Conservation (phyloP, 2,888 invertebrate genomes). For the Cryptocheilus praepositus region DNA sequence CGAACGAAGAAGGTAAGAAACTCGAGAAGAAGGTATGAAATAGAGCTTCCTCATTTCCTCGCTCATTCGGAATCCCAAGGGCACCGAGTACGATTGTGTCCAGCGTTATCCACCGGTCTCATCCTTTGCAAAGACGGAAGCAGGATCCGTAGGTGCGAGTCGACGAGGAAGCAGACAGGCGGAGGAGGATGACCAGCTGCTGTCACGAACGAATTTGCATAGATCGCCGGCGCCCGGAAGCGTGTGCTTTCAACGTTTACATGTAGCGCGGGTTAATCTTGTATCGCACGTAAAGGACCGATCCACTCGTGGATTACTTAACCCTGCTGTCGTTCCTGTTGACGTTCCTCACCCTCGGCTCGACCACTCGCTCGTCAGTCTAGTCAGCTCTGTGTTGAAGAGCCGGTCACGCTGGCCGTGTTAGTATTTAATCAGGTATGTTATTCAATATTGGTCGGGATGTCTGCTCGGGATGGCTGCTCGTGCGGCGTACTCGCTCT, state of each 20-base stretch:
- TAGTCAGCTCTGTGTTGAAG: background rate
- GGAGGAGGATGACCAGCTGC: background rate
- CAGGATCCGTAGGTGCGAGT: too few relatives aligned
- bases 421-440: conserved; percentile 54
- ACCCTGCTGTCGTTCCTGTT: background rate
- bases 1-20: too few relatives aligned
- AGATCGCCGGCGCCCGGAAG: conserved; percentile 15
- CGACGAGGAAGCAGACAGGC: too few relatives aligned
- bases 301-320: background rate
- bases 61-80: too few relatives aligned
- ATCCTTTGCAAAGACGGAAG: too few relatives aligned
- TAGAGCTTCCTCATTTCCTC: too few relatives aligned
- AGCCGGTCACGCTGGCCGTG: conserved; percentile 23
- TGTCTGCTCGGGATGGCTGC: background rate
- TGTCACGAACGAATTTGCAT: background rate
- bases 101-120: too few relatives aligned
- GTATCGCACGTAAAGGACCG: conserved; percentile 20
- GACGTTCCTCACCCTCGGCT: background rate
- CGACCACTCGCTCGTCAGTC: too few relatives aligned
- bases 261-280: conserved; percentile 33
- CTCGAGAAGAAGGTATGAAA: too few relatives aligned
- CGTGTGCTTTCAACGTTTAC: conserved; percentile 35
- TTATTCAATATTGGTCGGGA: conserved; percentile 50
- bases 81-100: too few relatives aligned
- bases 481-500: background rate